These are phyloP conservation scores for Toxonevra muliebris DNA, from an alignment of 2,888 invertebrate species.

Conservation along the genomic window DNA sequence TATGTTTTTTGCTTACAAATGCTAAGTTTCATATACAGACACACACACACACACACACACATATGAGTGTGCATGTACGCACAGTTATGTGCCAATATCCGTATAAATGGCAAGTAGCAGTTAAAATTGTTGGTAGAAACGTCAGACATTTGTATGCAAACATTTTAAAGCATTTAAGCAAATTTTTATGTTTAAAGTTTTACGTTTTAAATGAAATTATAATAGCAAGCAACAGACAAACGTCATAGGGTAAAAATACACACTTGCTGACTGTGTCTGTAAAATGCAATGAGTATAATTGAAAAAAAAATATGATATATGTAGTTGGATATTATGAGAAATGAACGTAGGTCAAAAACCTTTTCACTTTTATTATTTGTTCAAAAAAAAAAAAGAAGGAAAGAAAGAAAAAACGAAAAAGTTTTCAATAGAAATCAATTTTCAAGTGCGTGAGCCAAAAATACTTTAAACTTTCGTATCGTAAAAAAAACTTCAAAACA, in stretches of 20 bases:
- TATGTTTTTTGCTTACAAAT: constrained; percentile 7
- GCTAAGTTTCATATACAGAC: neutral
- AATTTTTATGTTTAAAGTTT: neutral
- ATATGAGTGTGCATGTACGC: neutral
- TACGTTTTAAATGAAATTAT: neutral
- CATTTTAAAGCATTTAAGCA: neutral
- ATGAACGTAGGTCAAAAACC: constrained; percentile 33
- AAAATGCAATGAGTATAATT: constrained; percentile 5
- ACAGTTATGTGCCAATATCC: neutral
- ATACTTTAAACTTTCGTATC: too few species aligned
- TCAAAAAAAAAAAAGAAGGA: neutral
- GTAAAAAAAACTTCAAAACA: too few species aligned
- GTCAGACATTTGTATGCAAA: neutral
- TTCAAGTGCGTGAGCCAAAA: constrained; percentile 10
- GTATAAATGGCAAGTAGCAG: neutral
- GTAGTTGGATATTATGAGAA: neutral
- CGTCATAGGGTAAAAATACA: neutral
- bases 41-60: neutral
- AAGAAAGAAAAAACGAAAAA: neutral
- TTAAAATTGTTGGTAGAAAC: neutral
- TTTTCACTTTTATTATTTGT: constrained; percentile 23
- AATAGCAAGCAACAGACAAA: neutral
- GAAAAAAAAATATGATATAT: neutral
- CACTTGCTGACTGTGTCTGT: neutral
- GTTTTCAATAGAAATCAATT: constrained; percentile 26